Conservation (phyloP, 2,888 invertebrate species). For the Stenichneumon culpator region DNA sequence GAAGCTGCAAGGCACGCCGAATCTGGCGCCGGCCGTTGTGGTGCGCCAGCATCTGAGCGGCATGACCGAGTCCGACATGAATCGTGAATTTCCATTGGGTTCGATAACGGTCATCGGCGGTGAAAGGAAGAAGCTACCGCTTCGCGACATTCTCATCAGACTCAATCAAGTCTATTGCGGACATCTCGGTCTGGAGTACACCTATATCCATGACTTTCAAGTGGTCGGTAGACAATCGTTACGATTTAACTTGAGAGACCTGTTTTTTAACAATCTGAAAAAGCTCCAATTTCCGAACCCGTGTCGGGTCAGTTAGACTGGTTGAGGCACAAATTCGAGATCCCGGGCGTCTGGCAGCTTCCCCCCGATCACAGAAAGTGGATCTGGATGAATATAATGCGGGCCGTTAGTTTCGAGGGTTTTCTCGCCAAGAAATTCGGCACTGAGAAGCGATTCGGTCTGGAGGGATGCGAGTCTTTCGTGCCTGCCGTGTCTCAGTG, state of each 20-base stretch:
- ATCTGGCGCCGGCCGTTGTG: slow-evolving; percentile 77
- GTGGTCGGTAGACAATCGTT: slow-evolving; percentile 70
- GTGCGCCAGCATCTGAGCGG: slow-evolving; percentile 77
- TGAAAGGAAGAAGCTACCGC: slow-evolving; percentile 71
- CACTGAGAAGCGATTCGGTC: slow-evolving; percentile 80
- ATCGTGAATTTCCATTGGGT: slow-evolving; percentile 76
- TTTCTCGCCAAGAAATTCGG: slow-evolving; percentile 79
- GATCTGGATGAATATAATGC: slow-evolving; percentile 79
- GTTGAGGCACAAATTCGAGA: slow-evolving; percentile 80
- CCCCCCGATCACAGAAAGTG: slow-evolving; percentile 76
- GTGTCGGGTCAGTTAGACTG: slow-evolving; percentile 77
- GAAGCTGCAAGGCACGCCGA: slow-evolving; percentile 75
- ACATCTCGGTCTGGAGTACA: slow-evolving; percentile 80
- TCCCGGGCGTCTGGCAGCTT: slow-evolving; percentile 77
- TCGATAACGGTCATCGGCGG: slow-evolving; percentile 79
- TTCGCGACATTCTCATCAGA: slow-evolving; percentile 78
- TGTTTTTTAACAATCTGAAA: neutral
- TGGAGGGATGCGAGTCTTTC: slow-evolving; percentile 81
- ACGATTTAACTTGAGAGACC: neutral
- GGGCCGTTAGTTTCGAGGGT: slow-evolving; percentile 77
- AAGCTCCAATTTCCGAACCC: slow-evolving; percentile 23
- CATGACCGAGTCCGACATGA: slow-evolving; percentile 77
- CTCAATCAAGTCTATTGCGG: slow-evolving; percentile 81
- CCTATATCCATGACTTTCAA: slow-evolving; percentile 76
- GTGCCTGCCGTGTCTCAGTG: slow-evolving; percentile 76